Evolutionary conservation across 2,797 vertebrate genomes (phyloP).

Genomic region (Platalea minor): DNA sequence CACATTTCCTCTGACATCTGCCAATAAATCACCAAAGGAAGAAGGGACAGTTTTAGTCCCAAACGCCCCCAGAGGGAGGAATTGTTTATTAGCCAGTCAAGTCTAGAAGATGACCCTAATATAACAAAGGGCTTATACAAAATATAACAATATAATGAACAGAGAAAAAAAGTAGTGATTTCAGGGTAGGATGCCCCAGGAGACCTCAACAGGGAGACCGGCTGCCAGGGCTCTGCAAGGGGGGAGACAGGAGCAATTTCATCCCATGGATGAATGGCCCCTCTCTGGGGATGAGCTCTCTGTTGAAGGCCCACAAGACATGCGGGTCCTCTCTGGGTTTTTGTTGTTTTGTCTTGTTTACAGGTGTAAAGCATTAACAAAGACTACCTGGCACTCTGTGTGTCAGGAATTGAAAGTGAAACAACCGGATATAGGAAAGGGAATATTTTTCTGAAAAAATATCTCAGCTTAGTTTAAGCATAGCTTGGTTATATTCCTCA

Average conservation of each 20-base stretch:
- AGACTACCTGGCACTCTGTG: background rate
- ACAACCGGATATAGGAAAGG: background rate
- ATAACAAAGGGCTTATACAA: slow-evolving; percentile 37
- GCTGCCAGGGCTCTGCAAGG: background rate
- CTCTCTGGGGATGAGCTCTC: background rate
- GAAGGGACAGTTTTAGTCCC: background rate
- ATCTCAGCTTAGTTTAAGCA: background rate
- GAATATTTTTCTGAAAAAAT: background rate
- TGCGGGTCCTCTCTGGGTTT: background rate
- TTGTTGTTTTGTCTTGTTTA: background rate
- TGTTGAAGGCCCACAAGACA: background rate
- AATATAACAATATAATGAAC: background rate
- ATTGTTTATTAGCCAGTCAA: slow-evolving; percentile 46
- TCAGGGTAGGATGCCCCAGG: background rate
- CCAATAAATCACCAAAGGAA: slow-evolving; percentile 23
- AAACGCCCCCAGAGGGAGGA: background rate
- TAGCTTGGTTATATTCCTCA: background rate
- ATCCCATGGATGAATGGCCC: background rate
- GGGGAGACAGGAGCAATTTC: background rate
- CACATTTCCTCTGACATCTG: background rate
- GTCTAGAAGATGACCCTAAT: slow-evolving; percentile 19
- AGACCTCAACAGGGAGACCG: background rate
- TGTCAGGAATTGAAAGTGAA: background rate
- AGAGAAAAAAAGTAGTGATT: background rate
- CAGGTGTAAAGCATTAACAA: background rate